Conservation (phyloP, 1,140 invertebrate genomes). For the Orius insidiosus region DNA sequence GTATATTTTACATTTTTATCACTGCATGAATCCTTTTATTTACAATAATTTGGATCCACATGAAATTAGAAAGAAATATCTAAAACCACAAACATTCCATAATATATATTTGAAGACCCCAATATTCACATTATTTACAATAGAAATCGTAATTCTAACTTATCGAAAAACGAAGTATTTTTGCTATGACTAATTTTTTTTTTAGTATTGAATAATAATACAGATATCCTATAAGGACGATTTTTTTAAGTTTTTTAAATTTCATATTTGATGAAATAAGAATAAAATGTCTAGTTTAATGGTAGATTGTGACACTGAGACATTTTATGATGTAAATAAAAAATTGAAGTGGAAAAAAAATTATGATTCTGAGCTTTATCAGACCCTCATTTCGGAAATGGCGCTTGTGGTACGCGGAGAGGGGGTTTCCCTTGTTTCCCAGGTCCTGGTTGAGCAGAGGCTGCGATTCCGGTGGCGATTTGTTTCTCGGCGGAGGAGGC, state of each 20-base stretch:
- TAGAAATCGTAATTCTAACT: not conserved
- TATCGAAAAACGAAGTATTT: not conserved
- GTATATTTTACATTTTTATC: no score
- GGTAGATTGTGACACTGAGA: no score
- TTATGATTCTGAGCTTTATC: slow-evolving; percentile 26
- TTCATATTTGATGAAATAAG: no score
- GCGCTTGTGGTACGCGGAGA: slow-evolving; percentile 47
- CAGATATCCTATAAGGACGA: no score
- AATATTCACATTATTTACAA: slow-evolving; percentile 9
- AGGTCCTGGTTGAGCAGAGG: slow-evolving; percentile 26
- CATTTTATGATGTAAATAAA: no score
- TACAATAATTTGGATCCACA: no score
- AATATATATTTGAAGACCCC: not conserved
- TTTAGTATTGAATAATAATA: no score
- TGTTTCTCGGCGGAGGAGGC: slow-evolving; percentile 34
- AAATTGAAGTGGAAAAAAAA: not conserved
- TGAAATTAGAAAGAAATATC: no score
- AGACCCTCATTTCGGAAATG: slow-evolving; percentile 70
- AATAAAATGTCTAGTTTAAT: no score
- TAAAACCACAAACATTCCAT: not conserved
- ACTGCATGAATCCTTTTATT: no score
- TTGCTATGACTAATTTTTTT: no score
- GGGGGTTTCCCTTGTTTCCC: slow-evolving; percentile 21
- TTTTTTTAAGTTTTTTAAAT: no score
- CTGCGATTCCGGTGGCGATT: slow-evolving; percentile 37